Evolutionary conservation across 2,888 invertebrate species (phyloP).

Genomic region (Aromia moschata): DNA sequence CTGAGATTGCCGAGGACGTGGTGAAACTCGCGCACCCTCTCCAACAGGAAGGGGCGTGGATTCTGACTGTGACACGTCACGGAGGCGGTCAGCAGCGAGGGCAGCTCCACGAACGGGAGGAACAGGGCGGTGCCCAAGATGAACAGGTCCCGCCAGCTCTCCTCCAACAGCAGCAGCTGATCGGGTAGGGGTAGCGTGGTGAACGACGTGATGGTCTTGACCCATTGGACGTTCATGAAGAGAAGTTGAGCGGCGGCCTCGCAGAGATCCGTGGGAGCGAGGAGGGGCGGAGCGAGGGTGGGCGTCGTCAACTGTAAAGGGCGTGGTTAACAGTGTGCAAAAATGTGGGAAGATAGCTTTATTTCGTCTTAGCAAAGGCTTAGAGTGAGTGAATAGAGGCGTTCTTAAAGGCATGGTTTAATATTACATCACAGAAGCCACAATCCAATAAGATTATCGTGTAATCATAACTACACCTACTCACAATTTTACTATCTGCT

Average conservation of each 20-base stretch:
- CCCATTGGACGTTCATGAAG: constrained; percentile 91
- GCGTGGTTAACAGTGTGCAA: constrained; percentile 75
- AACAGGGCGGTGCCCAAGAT: constrained; percentile 87
- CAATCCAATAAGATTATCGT: no score
- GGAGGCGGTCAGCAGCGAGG: constrained; percentile 65
- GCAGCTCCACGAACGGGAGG: constrained; percentile 79
- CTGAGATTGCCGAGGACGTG: constrained; percentile 77
- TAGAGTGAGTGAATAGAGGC: no score
- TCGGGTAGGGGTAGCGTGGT: constrained; percentile 63
- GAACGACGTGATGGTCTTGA: constrained; percentile 73
- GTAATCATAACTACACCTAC: neutral
- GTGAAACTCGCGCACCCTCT: constrained; percentile 76
- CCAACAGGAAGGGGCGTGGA: constrained; percentile 53
- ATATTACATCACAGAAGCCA: neutral
- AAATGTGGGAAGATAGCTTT: neutral
- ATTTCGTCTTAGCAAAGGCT: no score
- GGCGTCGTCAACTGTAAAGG: neutral
- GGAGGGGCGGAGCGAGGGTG: constrained; percentile 48
- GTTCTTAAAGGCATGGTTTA: neutral
- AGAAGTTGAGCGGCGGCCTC: constrained; percentile 92
- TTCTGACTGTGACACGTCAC: constrained; percentile 52
- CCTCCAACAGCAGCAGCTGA: constrained; percentile 81
- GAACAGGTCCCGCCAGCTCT: constrained; percentile 93
- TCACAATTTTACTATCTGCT: neutral
- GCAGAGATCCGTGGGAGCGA: constrained; percentile 68